These are phyloP conservation scores for Chiroxiphia lanceolata DNA, from an alignment of 2,797 vertebrate species.

Conservation along the genomic window DNA sequence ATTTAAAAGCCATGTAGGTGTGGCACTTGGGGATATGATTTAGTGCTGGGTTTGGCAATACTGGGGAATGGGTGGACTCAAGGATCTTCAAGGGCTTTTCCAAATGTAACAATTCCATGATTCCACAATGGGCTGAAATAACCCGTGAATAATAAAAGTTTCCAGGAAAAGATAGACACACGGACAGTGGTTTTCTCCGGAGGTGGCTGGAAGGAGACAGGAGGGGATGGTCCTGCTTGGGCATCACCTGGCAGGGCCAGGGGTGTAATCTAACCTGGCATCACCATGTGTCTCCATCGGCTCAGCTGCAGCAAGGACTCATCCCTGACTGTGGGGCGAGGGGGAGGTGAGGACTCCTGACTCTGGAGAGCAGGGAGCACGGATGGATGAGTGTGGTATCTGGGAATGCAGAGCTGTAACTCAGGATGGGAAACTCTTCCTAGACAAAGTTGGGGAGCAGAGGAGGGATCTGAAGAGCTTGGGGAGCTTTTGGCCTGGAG, in stretches of 20 bases:
- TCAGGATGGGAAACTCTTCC: not conserved
- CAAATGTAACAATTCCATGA: not conserved
- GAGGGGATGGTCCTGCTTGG: not conserved
- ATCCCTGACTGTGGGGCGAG: rapidly evolving
- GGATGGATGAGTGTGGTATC: not conserved
- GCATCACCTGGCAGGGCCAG: not conserved
- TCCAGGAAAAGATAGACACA: not conserved
- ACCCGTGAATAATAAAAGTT: not conserved
- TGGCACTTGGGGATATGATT: not conserved
- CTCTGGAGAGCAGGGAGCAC: not conserved
- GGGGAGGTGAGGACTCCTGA: not conserved
- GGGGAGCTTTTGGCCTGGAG: not conserved
- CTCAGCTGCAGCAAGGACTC: not conserved
- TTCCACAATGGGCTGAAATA: not conserved
- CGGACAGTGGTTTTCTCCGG: not conserved
- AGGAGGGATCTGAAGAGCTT: not conserved
- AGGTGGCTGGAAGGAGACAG: not conserved
- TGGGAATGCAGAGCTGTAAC: not conserved
- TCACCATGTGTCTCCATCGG: not conserved
- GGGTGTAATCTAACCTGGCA: not conserved
- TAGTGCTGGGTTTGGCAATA: not conserved
- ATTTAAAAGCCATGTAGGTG: not conserved
- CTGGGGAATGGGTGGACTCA: not conserved
- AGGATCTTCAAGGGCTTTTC: not conserved
- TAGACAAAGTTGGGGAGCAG: not conserved